Base-by-base conservation (phyloP, 2,113 vertebrate genomes). In the Microcebus ravelobensis region DNA sequence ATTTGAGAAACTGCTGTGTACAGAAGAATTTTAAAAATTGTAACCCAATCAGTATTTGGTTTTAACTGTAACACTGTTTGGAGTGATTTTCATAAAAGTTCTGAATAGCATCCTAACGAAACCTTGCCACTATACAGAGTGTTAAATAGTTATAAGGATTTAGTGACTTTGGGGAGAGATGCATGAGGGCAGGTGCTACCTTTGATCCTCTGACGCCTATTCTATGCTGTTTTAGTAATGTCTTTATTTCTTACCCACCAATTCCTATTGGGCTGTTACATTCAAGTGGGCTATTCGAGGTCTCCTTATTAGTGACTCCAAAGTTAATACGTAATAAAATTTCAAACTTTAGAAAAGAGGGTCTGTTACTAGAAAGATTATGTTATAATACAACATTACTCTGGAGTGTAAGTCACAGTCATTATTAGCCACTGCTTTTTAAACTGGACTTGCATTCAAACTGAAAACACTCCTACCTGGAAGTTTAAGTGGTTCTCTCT, bases 391-490 rank as follows among this genome's bases (percentile, higher is more conserved):
- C 2, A 79, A 13, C n/a, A 84, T 17, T 86, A 12, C 23, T 59
- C 34, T 77, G 29, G 21, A 86, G 48, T 48, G 0, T 31, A 83
- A 87, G 85, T 42, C 3, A 88, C 48, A 86, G 88, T 9, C 73
- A 89, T 34, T 55, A 77, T 34, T 42, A 91, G 29, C 23, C 3
- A 39, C 31, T 57, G 18, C 21, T 91, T 68, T 94, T 91, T 17
- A 85, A 90, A 52, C 6, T 39, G 39, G 29, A 71, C 6, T 65
- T 39, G 52, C 50, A n/a, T 61, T 77, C 36, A 87, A 95, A 71
- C 2, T 67, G 27, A 63, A 81, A 96, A 88, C 68, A 96, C 57
- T 8, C 90, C 34, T 98, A 99, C 99, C 99, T 96, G 93, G 39
- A 20, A 67, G 55, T 95, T 14, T 97, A 76, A 97, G 81, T 5